Base-by-base conservation (phyloP, 2,888 invertebrate genomes). In the Horisme vitalbata region DNA sequence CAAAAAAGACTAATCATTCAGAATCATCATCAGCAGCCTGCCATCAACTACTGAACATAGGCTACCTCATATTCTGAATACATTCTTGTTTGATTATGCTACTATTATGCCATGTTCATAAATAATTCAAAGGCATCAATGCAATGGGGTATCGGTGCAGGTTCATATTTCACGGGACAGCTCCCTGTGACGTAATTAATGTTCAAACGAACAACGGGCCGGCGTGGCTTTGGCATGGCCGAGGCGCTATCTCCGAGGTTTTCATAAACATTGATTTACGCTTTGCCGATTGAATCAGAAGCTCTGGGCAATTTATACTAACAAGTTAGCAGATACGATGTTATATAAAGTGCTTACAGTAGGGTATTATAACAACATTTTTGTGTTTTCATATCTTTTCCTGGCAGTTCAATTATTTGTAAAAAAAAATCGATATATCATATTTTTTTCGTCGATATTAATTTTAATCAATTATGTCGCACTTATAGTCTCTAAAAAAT, bases 121-220 rank as follows among this genome's bases (percentile, higher is more conserved):
- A 77, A 83, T 83, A 77, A 81, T 80, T 77, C 75, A 79, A 65
- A 66, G 56, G 65, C 72, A 71, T 78, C 72, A 75, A 71, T 75
- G 75, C 77, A 75, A 70, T 68, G 68, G 65, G 68, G 73, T 79
- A 75, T 77, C 72, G 68, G 62, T 72, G 74, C 79, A 74, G 80
- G 79, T 79, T 75, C 83, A 81, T 83, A 83, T 83, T 81, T 83
- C 80, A 83, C 75, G 66, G 67, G 71, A 68, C 72, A 72, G 60
- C 63, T 63, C 68, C 65, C 66, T 64, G 65, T 61, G 52, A 63
- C 65, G 73, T 79, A 79, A 79, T 78, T 79, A 80, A 79, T 78
- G 78, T 71, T 61, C 70, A 55, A 56, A 59, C 57, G 74, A 70
- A 71, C 74, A 71, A 65, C 56, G 56, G 47, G 54, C 55, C 51